A percentile compares a stretch with the other conserved stretches of the same genome.
Evolutionary conservation across 1,140 invertebrate species (phyloP).

Genomic region (Meloidogyne exigua): DNA sequence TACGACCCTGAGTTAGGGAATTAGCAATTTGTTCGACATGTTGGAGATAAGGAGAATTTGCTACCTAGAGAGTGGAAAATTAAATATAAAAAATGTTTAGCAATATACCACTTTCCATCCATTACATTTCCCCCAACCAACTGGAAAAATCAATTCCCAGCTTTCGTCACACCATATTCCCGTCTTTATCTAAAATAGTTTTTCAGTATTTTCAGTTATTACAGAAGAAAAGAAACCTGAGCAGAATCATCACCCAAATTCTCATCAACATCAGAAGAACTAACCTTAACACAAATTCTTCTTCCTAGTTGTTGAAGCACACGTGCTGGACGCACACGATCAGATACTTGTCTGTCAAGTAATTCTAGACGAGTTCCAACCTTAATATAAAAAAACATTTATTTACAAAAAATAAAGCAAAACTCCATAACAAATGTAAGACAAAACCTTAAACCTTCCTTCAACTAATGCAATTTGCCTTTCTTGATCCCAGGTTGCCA

Average conservation of each 20-base stretch:
- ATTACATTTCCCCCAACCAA: conserved; percentile 42
- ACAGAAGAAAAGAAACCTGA: conserved; percentile 8
- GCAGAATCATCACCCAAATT: conserved; percentile 26
- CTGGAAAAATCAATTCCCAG: conserved; percentile 42
- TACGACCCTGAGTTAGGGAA: not conserved
- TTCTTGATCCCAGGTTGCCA: conserved; percentile 21
- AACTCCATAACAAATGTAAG: too few species aligned
- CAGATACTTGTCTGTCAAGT: conserved; percentile 34
- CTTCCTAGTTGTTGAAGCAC: conserved; percentile 34
- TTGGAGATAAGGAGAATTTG: conserved; percentile 29
- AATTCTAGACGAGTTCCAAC: conserved; percentile 49
- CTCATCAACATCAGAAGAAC: conserved; percentile 28
- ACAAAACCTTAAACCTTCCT: conserved; percentile 31
- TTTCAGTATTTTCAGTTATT: not conserved
- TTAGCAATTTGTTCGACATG: not conserved
- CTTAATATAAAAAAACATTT: conserved; percentile 13
- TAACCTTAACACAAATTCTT: conserved; percentile 36
- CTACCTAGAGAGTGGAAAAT: conserved; percentile 18
- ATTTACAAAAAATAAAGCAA: too few species aligned
- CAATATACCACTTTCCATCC: conserved; percentile 23
- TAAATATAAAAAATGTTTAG: too few species aligned
- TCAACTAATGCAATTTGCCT: conserved; percentile 21
- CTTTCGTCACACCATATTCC: conserved; percentile 45
- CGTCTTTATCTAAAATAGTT: conserved; percentile 4
- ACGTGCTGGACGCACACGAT: conserved; percentile 41